Percentiles rank a stretch among this genome's conserved stretches.
These are phyloP conservation scores for Atta cephalotes DNA, from an alignment of 1,140 invertebrate species.

Conservation along the genomic window DNA sequence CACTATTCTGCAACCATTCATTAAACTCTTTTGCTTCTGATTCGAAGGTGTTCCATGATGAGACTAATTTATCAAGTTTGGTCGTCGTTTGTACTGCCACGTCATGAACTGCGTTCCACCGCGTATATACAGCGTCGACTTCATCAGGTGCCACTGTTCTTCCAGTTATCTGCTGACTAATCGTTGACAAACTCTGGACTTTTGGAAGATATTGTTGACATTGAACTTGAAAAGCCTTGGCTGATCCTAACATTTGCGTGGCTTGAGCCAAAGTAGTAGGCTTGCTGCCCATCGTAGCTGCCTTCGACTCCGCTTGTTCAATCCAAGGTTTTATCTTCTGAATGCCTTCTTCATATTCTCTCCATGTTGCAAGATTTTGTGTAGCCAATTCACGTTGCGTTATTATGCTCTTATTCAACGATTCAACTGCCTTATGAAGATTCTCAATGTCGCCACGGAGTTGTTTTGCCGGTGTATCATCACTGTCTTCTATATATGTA, in stretches of 20 bases:
- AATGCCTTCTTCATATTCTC: slow-evolving; percentile 93
- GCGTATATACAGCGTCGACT: slow-evolving; percentile 92
- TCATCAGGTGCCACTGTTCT: slow-evolving; percentile 92
- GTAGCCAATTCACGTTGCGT: slow-evolving; percentile 91
- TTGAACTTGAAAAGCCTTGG: slow-evolving; percentile 90
- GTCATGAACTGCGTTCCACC: slow-evolving; percentile 92
- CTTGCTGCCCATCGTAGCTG: slow-evolving; percentile 90
- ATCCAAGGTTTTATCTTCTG: slow-evolving; percentile 95
- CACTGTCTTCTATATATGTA: slow-evolving; percentile 85
- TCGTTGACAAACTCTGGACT: slow-evolving; percentile 90
- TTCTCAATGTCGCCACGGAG: slow-evolving; percentile 90
- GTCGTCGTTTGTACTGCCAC: slow-evolving; percentile 90
- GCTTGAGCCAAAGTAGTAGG: slow-evolving; percentile 93
- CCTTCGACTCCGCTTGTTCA: slow-evolving; percentile 93
- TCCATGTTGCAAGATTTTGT: slow-evolving; percentile 93
- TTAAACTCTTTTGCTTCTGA: slow-evolving; percentile 90
- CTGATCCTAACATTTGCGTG: slow-evolving; percentile 90
- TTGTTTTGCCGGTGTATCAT: slow-evolving; percentile 89
- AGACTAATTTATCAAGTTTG: slow-evolving; percentile 92
- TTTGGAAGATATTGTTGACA: slow-evolving; percentile 92
- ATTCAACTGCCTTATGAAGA: slow-evolving; percentile 89
- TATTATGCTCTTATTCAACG: slow-evolving; percentile 90
- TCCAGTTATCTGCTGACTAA: slow-evolving; percentile 91
- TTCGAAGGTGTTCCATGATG: slow-evolving; percentile 93
- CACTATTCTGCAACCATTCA: slow-evolving; percentile 90